A percentile compares a stretch with the other conserved stretches of the same genome.
Conservation (phyloP, 2,797 vertebrate genomes). For the Muraenolepis orangiensis region DNA sequence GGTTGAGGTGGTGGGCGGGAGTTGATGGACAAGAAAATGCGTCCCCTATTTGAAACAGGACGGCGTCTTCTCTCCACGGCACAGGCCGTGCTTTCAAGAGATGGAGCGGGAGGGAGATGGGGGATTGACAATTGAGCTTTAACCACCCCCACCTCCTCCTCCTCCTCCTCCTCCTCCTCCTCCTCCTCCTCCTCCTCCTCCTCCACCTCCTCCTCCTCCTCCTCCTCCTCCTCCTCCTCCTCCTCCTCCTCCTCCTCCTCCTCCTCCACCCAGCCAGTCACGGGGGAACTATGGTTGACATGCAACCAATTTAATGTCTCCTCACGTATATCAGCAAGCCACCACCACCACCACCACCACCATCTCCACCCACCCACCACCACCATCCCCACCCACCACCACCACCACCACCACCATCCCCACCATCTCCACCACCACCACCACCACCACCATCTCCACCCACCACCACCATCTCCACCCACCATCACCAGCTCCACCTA, state of each 20-base stretch:
- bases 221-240: neutral
- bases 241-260: neutral
- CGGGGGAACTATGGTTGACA: conserved; percentile 40
- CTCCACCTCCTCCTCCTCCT: neutral
- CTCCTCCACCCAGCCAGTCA: neutral
- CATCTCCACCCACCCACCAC: neutral
- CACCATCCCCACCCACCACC: neutral
- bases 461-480: conserved; percentile 7
- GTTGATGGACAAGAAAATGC: neutral
- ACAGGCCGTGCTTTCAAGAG: neutral
- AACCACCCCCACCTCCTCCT: no score
- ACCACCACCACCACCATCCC: conserved; percentile 21
- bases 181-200: neutral
- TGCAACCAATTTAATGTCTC: conserved; percentile 55
- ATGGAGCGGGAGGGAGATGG: neutral
- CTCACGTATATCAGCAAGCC: conserved; percentile 48
- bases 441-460: conserved; percentile 26
- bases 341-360: neutral
- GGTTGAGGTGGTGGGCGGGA: neutral
- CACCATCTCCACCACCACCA: conserved; percentile 24
- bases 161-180: neutral
- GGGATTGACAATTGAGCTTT: neutral
- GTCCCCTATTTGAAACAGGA: neutral
- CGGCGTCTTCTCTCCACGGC: neutral
- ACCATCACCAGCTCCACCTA: no score